Conservation (phyloP, 2,113 vertebrate species). For the Pheucticus melanocephalus region DNA sequence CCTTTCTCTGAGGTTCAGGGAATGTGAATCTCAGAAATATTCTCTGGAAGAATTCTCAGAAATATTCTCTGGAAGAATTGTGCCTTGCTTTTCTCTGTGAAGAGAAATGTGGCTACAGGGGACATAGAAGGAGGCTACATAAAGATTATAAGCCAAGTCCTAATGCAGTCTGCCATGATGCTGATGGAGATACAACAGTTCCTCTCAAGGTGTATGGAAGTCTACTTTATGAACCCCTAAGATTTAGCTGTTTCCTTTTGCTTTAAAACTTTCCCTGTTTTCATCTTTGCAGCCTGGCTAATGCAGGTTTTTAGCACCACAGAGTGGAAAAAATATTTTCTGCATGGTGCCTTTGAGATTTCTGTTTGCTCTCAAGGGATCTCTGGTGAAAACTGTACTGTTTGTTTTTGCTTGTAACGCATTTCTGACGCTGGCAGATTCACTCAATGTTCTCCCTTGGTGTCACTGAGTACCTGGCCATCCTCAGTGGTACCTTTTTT, state of each 20-base stretch:
- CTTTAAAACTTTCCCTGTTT: neutral
- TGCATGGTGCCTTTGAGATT: rapidly evolving
- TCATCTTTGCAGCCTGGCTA: neutral
- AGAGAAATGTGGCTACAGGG: no score
- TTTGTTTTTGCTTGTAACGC: neutral
- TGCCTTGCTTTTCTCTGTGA: no score
- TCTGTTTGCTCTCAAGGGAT: neutral
- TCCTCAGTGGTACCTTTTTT: neutral
- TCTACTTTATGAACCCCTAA: neutral
- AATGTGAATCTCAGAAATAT: no score
- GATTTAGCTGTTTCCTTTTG: neutral
- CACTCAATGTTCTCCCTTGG: neutral
- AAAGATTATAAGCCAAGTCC: neutral
- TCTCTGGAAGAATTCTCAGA: no score
- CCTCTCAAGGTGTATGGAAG: neutral
- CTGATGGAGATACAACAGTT: neutral
- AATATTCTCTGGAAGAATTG: no score
- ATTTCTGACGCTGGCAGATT: neutral
- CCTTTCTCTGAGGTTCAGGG: no score
- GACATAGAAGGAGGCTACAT: neutral
- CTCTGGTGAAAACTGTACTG: rapidly evolving
- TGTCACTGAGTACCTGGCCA: neutral
- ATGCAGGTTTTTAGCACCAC: neutral
- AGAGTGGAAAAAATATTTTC: neutral
- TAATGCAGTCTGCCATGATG: neutral